A percentile compares a stretch with the other conserved stretches of the same genome.
phyloP scores from a whole-genome alignment of 1,140 invertebrate species.

The Homarus americanus region DNA sequence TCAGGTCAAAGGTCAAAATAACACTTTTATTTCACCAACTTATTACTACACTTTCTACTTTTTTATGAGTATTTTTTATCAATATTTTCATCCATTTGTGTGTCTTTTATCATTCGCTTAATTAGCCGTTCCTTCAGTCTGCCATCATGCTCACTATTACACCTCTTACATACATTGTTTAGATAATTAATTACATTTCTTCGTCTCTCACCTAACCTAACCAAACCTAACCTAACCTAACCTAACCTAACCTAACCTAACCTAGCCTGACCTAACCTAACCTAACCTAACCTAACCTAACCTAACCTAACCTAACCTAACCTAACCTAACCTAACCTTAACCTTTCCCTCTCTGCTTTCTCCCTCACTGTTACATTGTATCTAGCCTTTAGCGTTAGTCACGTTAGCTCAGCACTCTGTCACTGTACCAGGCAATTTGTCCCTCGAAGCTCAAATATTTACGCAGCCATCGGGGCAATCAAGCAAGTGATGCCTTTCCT shows the following conservation, averaged over 20 bases:
- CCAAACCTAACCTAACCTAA: constrained; percentile 3
- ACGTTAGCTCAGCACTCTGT: too few relatives aligned
- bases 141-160: neutral
- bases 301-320: neutral
- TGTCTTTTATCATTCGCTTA: neutral
- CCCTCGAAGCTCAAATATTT: too few relatives aligned
- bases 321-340: too few relatives aligned
- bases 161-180: neutral
- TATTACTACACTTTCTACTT: neutral
- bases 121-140: neutral
- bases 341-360: too few relatives aligned
- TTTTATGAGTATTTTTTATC: neutral
- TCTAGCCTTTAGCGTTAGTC: too few relatives aligned
- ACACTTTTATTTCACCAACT: neutral
- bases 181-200: neutral
- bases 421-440: too few relatives aligned
- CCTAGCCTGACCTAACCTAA: constrained; percentile 1
- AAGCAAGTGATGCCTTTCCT: too few relatives aligned
- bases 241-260: constrained; percentile 5
- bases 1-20: neutral
- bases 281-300: constrained; percentile 8
- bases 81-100: too few relatives aligned
- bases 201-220: neutral
- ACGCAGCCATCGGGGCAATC: too few relatives aligned
- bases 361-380: too few relatives aligned